Conservation (phyloP, 2,797 vertebrate genomes). For the Rhincodon typus region DNA sequence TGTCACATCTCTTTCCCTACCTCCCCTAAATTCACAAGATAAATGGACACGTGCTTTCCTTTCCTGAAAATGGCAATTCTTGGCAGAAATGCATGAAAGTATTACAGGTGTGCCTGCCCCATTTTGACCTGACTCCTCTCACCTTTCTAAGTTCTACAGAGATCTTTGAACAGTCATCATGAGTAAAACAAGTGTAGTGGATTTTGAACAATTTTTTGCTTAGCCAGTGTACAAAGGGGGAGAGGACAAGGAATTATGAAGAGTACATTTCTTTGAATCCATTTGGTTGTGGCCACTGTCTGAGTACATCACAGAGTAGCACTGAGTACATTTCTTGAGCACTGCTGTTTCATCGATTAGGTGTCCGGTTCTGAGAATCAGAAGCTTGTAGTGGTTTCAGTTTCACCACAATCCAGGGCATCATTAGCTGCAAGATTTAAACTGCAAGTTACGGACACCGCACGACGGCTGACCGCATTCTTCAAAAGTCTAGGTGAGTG, state of each 20-base stretch:
- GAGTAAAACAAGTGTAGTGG: neutral
- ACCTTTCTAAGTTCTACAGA: neutral
- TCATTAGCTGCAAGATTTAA: slow-evolving; percentile 72
- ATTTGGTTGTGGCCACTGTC: neutral
- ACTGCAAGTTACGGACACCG: slow-evolving; percentile 67
- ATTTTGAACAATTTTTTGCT: neutral
- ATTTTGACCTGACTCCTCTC: neutral
- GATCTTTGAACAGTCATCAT: neutral
- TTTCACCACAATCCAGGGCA: slow-evolving; percentile 85
- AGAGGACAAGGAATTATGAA: neutral
- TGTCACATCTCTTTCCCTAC: too few species aligned
- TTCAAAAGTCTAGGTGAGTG: slow-evolving; percentile 67
- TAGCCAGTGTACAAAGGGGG: neutral
- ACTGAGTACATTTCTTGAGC: neutral
- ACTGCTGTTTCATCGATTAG: slow-evolving; percentile 47
- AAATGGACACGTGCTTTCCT: neutral
- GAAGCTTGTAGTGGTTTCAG: slow-evolving; percentile 75
- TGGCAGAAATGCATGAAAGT: neutral
- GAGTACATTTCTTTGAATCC: neutral
- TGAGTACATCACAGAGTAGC: neutral
- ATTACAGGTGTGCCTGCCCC: neutral
- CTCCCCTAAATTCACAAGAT: too few species aligned
- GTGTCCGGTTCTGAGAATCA: slow-evolving; percentile 48
- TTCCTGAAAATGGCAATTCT: neutral
- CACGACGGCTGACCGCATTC: slow-evolving; percentile 72